These are phyloP conservation scores for Palythoa heliodiscus DNA, from an alignment of 92 coral and sea anemone species.

Conservation along the genomic window DNA sequence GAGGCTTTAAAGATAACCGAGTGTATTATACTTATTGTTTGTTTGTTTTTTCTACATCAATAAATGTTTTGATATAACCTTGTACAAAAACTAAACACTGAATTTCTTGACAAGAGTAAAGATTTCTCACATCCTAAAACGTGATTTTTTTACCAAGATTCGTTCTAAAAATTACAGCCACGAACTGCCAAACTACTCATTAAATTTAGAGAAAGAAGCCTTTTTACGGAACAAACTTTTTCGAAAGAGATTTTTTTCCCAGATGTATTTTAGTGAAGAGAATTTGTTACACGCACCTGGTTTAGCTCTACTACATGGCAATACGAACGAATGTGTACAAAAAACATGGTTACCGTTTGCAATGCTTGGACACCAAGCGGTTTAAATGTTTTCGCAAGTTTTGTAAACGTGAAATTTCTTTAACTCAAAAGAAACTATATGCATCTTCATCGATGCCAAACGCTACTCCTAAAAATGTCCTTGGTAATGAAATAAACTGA, in stretches of 20 bases:
- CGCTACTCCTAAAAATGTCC: background rate
- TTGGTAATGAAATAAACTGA: background rate
- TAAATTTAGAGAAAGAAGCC: background rate
- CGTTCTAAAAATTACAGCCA: background rate
- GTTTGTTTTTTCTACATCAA: background rate
- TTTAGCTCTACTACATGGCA: background rate
- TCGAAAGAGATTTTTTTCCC: background rate
- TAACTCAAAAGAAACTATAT: background rate
- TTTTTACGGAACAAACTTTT: background rate
- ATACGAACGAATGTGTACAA: constrained; percentile 40
- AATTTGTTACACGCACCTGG: background rate
- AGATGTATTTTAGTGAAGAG: background rate
- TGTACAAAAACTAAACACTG: background rate
- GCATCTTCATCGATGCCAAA: background rate
- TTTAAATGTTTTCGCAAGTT: constrained; percentile 3
- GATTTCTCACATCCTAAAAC: background rate
- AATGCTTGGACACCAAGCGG: constrained; percentile 22
- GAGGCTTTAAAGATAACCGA: constrained; percentile 11
- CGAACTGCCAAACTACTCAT: background rate
- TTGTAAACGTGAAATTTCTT: background rate
- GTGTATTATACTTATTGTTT: background rate
- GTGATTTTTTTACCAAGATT: too few relatives aligned
- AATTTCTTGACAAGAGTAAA: background rate
- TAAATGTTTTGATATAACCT: background rate
- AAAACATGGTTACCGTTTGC: constrained; percentile 5